A percentile compares a stretch with the other conserved stretches of the same genome.
phyloP scores from a whole-genome alignment of 2,113 vertebrate species.

The Herpailurus yagouaroundi region DNA sequence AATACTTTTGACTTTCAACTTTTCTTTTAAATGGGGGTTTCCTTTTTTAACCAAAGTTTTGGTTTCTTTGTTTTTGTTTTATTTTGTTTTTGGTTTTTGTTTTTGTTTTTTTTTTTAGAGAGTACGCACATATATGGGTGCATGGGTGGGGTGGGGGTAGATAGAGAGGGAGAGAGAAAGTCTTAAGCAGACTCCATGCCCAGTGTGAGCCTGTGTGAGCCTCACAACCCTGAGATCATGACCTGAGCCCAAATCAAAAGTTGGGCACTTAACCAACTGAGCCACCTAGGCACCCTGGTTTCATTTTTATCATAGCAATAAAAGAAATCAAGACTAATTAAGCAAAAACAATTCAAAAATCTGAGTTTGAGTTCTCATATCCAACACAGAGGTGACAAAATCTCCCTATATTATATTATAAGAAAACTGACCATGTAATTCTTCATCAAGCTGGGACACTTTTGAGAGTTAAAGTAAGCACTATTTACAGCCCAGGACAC shows the following conservation, averaged over 20 bases:
- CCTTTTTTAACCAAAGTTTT: not conserved
- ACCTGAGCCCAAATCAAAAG: too few species aligned
- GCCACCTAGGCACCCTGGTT: not conserved
- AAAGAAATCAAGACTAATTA: not conserved
- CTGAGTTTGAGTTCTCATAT: not conserved
- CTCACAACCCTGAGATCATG: too few species aligned
- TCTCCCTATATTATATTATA: not conserved
- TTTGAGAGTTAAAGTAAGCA: not conserved
- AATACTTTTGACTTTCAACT: not conserved
- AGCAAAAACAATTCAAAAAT: not conserved
- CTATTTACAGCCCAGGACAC: not conserved
- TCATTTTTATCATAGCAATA: not conserved
- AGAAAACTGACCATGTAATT: not conserved
- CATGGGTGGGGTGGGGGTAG: too few species aligned
- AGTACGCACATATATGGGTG: too few species aligned
- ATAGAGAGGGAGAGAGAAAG: too few species aligned
- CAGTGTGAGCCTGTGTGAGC: too few species aligned
- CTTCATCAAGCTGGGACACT: not conserved
- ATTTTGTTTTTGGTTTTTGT: too few species aligned
- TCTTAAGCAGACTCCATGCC: too few species aligned
- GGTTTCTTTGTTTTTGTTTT: not conserved
- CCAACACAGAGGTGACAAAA: not conserved
- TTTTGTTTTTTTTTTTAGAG: too few species aligned
- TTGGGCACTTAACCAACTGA: too few species aligned
- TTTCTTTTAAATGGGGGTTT: not conserved